Evolutionary conservation across 2,113 vertebrate genomes (phyloP), one percentile per base, ranked within the genome.

Genomic region (Calidris pygmaea): DNA sequence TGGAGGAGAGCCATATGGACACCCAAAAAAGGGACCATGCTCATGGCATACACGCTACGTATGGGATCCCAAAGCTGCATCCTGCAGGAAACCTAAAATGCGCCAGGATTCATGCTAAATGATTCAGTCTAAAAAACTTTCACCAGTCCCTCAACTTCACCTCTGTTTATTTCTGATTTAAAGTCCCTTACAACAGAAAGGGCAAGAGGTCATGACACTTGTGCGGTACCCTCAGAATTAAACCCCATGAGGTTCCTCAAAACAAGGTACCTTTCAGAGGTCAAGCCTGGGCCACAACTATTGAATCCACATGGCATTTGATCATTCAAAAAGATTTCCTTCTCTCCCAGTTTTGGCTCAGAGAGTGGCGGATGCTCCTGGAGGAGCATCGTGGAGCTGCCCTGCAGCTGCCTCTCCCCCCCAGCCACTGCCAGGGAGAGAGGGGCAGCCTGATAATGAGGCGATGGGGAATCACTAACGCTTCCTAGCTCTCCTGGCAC

Each of bases 91-190:
- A 79, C 76, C 45, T 72, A 53, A 93, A 96, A 70, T 66, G 71
- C 71, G 87, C 53, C 53, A 74, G 58, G 77, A 95, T 75, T 82
- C 93, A 87, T 35, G 53, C 74, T 81, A 78, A 95, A 91, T 1
- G 13, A 41, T 50, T 89, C 80, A 89, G 77, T 39, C 81, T 87
- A 95, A 95, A 87, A 84, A 95, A 50, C 41, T 70, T 92, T 91
- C 9, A 0, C 59, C 35, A 82, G 62, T 10, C 59, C 30, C 81
- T 95, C 87, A 72, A 29, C 59, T 80, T 89, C 84, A 94, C 59
- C 78, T 92, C 91, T 93, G 88, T 95, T 94, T 96, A 94, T 91
- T 96, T 96, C 94, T 95, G 84, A 95, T 89, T 89, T 91, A 56
- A 96, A 92, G 81, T 89, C 58, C 63, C 77, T 94, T 93, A 89